Evolutionary conservation across 1,140 invertebrate genomes (phyloP).

Genomic region (Platorchestia sp.): DNA sequence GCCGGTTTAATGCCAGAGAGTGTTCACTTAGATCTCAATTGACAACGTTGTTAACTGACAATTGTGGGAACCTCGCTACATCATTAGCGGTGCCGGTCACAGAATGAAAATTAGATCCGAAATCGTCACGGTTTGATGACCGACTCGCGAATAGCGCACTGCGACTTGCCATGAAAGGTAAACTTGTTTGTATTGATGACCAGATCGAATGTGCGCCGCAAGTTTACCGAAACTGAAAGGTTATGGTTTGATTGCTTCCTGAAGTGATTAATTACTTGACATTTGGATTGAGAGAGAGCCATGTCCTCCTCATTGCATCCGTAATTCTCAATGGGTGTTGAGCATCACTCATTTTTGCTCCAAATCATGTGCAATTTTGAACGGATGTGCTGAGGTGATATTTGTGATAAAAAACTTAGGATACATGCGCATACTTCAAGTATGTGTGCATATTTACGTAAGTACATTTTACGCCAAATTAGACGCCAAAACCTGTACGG

Average conservation of each 20-base stretch:
- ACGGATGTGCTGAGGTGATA: neutral
- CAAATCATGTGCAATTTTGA: neutral
- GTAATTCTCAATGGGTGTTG: neutral
- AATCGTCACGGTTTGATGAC: slow-evolving; percentile 43
- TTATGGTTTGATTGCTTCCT: slow-evolving; percentile 55
- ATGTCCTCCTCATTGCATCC: neutral
- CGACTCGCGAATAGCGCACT: neutral
- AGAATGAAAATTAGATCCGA: slow-evolving; percentile 44
- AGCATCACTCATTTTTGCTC: neutral
- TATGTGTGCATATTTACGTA: neutral
- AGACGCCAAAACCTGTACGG: neutral
- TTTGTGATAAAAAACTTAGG: neutral
- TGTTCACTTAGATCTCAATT: slow-evolving; percentile 26
- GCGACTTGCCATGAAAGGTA: neutral
- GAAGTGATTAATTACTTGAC: slow-evolving; percentile 35
- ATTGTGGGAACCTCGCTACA: slow-evolving; percentile 45
- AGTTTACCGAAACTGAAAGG: slow-evolving; percentile 18
- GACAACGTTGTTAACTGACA: slow-evolving; percentile 22
- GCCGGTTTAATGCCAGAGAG: slow-evolving; percentile 25
- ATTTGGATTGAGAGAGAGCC: neutral
- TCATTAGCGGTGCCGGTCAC: slow-evolving; percentile 37
- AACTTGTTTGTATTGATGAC: slow-evolving; percentile 50
- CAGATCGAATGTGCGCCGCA: neutral
- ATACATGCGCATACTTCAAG: no score
- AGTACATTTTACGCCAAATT: neutral